These are phyloP conservation scores for Plecotus auritus DNA, from an alignment of 2,113 vertebrate species.

Conservation along the genomic window DNA sequence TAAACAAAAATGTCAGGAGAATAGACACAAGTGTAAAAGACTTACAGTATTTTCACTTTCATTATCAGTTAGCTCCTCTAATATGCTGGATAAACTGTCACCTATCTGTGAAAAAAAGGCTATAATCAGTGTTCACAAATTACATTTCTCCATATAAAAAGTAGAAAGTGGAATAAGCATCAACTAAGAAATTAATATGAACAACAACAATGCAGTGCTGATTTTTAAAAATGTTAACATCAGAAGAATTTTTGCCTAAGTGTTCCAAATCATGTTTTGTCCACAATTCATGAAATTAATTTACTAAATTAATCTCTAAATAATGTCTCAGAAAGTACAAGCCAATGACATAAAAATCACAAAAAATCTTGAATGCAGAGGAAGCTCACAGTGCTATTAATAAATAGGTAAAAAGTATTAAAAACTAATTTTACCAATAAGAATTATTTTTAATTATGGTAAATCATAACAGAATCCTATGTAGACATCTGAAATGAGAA, in stretches of 20 bases:
- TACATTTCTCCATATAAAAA: not conserved
- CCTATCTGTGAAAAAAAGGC: slow-evolving; percentile 64
- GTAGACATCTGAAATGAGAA: not conserved
- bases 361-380: not conserved
- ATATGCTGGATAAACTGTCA: slow-evolving; percentile 62
- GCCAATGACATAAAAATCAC: not conserved
- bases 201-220: not conserved
- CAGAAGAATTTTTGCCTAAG: not conserved
- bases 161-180: not conserved
- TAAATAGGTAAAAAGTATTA: slow-evolving; percentile 26
- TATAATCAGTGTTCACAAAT: not conserved
- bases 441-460: not conserved
- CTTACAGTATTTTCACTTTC: slow-evolving; percentile 86
- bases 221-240: not conserved
- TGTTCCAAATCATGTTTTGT: not conserved
- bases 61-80: slow-evolving; percentile 80
- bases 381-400: not conserved
- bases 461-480: slow-evolving; percentile 10
- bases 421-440: not conserved
- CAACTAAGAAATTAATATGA: not conserved
- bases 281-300: not conserved
- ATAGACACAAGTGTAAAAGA: slow-evolving; percentile 10
- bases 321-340: not conserved
- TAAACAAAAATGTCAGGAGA: slow-evolving; percentile 1
- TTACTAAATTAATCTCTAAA: slow-evolving; percentile 21